Evolutionary conservation across 2,888 invertebrate species (phyloP).

Genomic region (Calameuta idolon): DNA sequence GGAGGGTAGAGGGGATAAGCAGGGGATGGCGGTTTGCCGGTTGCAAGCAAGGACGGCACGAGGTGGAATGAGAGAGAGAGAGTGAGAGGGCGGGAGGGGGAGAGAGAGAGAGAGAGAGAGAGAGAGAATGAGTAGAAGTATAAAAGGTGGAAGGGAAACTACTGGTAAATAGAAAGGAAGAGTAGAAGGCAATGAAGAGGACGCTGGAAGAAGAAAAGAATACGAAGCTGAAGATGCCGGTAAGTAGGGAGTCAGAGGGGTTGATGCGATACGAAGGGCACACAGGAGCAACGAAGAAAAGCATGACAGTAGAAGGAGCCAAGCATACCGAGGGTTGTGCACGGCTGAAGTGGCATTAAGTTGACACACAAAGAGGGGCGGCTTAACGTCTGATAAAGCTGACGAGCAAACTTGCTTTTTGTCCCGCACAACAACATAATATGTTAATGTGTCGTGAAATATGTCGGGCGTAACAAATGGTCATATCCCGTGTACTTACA

Average conservation of each 20-base stretch:
- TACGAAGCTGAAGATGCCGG: not conserved
- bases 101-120: no score
- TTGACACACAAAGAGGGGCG: constrained; percentile 53
- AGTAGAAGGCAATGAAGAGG: not conserved
- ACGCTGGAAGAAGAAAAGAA: not conserved
- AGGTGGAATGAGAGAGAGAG: not conserved
- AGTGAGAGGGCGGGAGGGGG: no score
- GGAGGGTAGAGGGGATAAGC: not conserved
- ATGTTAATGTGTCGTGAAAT: constrained; percentile 53
- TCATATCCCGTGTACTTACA: constrained; percentile 23
- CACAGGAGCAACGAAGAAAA: not conserved
- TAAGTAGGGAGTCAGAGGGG: not conserved
- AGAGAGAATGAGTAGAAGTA: not conserved
- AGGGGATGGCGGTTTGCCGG: not conserved
- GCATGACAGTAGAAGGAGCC: constrained; percentile 5
- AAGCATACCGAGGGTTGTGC: constrained; percentile 32
- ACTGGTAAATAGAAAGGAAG: not conserved
- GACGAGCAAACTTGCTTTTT: constrained; percentile 55
- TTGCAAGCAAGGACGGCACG: not conserved
- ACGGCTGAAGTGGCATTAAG: constrained; percentile 54
- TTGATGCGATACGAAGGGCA: not conserved
- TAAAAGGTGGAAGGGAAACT: not conserved
- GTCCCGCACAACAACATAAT: constrained; percentile 42
- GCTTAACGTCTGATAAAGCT: constrained; percentile 55
- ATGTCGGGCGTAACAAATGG: constrained; percentile 42